These are phyloP conservation scores for Amblyjoppa proteus DNA, from an alignment of 2,888 invertebrate genomes.

Conservation along the genomic window DNA sequence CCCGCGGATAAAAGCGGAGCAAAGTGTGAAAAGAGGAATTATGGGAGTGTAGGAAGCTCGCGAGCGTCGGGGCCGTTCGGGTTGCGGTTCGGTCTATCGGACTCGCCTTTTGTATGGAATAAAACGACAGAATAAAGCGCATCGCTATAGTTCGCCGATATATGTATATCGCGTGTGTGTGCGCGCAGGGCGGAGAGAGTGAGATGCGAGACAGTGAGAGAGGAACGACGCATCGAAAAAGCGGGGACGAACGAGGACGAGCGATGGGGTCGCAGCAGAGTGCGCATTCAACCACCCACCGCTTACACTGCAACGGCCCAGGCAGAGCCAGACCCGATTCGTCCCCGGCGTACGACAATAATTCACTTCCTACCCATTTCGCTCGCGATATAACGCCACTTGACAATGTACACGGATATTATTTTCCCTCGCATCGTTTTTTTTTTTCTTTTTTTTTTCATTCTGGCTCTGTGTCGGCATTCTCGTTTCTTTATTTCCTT, in stretches of 20 bases:
- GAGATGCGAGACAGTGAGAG: conserved; percentile 16
- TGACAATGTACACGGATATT: conserved; percentile 76
- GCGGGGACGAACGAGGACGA: conserved; percentile 48
- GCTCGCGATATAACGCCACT: conserved; percentile 79
- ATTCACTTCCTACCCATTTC: conserved; percentile 82
- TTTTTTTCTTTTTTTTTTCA: conserved; percentile 62
- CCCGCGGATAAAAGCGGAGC: conserved; percentile 54
- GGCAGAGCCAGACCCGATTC: conserved; percentile 72
- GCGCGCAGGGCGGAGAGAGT: background rate
- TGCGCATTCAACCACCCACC: conserved; percentile 40
- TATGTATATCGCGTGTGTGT: background rate
- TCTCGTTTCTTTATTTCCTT: conserved; percentile 43
- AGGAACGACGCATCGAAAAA: conserved; percentile 51
- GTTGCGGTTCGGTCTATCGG: conserved; percentile 64
- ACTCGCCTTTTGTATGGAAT: conserved; percentile 67
- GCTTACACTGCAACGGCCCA: conserved; percentile 27
- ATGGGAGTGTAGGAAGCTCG: conserved; percentile 29
- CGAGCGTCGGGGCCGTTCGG: conserved; percentile 35
- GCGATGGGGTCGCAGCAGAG: conserved; percentile 44
- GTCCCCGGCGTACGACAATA: conserved; percentile 76
- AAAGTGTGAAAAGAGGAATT: conserved; percentile 65
- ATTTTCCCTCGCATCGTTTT: conserved; percentile 62
- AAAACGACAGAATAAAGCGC: conserved; percentile 66
- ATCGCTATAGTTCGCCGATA: conserved; percentile 17
- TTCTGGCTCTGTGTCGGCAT: background rate